Conservation (phyloP, 92 coral and sea anemone genomes). For the Actinernus sp. region DNA sequence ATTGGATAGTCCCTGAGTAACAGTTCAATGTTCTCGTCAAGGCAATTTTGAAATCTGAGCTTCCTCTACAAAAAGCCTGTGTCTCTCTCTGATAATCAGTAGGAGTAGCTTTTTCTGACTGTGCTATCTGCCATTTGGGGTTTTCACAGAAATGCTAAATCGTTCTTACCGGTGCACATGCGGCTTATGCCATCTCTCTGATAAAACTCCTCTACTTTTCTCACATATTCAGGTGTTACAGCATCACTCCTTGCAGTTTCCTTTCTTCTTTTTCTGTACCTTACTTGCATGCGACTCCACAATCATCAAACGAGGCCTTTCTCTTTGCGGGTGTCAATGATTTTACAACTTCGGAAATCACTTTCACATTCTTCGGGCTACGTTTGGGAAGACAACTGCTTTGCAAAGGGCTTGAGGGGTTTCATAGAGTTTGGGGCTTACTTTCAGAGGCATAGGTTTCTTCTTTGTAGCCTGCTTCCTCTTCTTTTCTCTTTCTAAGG, state of each 20-base stretch:
- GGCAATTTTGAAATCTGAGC: neutral
- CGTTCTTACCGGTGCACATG: conserved; percentile 10
- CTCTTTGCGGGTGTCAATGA: conserved; percentile 15
- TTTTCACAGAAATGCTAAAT: conserved; percentile 5
- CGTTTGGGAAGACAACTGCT: too few species aligned
- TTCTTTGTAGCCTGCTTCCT: conserved; percentile 10
- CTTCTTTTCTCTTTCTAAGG: conserved; percentile 19
- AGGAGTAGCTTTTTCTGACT: conserved; percentile 6
- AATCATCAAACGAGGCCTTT: neutral
- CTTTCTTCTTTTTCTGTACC: neutral
- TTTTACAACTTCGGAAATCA: too few species aligned
- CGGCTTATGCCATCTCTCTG: conserved; percentile 7
- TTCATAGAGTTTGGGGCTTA: too few species aligned
- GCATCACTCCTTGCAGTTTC: conserved; percentile 18
- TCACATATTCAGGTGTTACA: neutral
- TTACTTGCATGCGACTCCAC: conserved; percentile 8
- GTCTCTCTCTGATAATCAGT: conserved; percentile 1
- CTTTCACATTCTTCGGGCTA: too few species aligned
- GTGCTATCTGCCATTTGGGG: conserved; percentile 11
- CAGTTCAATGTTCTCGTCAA: too few species aligned
- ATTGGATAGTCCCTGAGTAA: too few species aligned
- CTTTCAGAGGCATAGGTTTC: too few species aligned
- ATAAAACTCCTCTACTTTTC: neutral
- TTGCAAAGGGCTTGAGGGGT: too few species aligned
- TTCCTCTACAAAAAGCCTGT: conserved; percentile 1